Conservation (phyloP, 2,113 vertebrate species). For the Pachypanchax playfairii region DNA sequence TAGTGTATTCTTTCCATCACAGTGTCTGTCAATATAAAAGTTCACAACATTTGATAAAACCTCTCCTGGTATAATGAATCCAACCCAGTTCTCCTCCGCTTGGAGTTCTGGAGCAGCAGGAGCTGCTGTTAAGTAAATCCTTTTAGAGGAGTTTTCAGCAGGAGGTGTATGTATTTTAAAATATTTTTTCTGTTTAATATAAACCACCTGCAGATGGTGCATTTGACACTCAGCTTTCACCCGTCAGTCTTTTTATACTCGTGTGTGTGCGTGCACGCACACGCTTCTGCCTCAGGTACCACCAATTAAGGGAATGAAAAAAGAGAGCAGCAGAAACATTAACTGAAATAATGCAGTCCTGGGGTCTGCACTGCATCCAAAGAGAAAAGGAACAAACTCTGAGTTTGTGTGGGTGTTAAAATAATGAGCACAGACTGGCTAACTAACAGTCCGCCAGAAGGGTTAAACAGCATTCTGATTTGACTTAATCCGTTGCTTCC, state of each 20-base stretch:
- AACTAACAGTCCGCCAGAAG: slow-evolving; percentile 24
- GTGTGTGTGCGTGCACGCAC: too few species aligned
- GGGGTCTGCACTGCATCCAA: background rate
- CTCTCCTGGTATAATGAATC: slow-evolving; percentile 21
- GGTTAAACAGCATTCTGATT: slow-evolving; percentile 52
- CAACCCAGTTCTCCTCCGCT: slow-evolving; percentile 19
- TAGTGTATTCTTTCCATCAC: background rate
- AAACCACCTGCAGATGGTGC: background rate
- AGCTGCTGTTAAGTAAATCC: slow-evolving; percentile 16
- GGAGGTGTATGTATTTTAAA: slow-evolving; percentile 9
- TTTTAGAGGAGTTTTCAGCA: slow-evolving; percentile 16
- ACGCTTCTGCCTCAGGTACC: slow-evolving; percentile 11
- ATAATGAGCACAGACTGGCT: slow-evolving; percentile 37
- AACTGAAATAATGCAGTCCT: slow-evolving; percentile 8
- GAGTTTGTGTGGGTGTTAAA: slow-evolving; percentile 8
- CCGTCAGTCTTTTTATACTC: background rate
- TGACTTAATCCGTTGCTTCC: slow-evolving; percentile 37
- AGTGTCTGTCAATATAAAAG: slow-evolving; percentile 15
- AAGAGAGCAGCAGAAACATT: slow-evolving; percentile 9
- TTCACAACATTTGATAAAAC: slow-evolving; percentile 26
- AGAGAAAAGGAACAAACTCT: background rate
- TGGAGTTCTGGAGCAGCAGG: slow-evolving; percentile 15
- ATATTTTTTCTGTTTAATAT: slow-evolving; percentile 15
- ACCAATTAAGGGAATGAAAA: slow-evolving; percentile 27
- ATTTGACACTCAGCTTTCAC: slow-evolving; percentile 15